Conservation (phyloP, 2,888 invertebrate genomes). For the Agrotis clavis region DNA sequence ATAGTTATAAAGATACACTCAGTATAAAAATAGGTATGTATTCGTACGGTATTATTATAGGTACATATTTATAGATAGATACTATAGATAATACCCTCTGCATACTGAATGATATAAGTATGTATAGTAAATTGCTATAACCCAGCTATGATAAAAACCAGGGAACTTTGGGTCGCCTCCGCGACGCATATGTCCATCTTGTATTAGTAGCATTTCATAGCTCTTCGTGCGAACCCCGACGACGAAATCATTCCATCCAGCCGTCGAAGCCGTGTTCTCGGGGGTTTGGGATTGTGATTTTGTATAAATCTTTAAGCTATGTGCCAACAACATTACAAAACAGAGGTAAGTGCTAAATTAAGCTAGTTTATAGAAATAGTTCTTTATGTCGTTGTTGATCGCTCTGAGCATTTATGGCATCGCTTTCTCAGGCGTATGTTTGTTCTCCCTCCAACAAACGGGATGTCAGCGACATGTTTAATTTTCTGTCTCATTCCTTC, state of each 20-base stretch:
- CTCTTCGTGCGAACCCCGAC: conserved; percentile 89
- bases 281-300: conserved; percentile 90
- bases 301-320: conserved; percentile 87
- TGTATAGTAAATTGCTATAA: conserved; percentile 84
- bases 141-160: conserved; percentile 78
- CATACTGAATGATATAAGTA: conserved; percentile 65
- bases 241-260: conserved; percentile 91
- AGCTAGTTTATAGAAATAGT: conserved; percentile 73
- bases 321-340: conserved; percentile 90
- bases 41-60: conserved; percentile 69
- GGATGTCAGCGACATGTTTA: conserved; percentile 83
- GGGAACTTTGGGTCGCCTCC: conserved; percentile 67
- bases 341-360: conserved; percentile 83
- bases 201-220: conserved; percentile 78
- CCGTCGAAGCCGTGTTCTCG: conserved; percentile 91
- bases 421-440: conserved; percentile 89
- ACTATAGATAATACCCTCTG: conserved; percentile 69
- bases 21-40: conserved; percentile 69
- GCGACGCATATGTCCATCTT: conserved; percentile 72
- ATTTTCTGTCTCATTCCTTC: conserved; percentile 87
- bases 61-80: conserved; percentile 69
- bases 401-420: conserved; percentile 90
- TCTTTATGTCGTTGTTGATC: conserved; percentile 79
- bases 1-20: conserved; percentile 45
- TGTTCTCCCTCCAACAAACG: conserved; percentile 84